These are phyloP conservation scores for Heliconius hewitsoni DNA, from an alignment of 1,140 invertebrate species.

Conservation along the genomic window DNA sequence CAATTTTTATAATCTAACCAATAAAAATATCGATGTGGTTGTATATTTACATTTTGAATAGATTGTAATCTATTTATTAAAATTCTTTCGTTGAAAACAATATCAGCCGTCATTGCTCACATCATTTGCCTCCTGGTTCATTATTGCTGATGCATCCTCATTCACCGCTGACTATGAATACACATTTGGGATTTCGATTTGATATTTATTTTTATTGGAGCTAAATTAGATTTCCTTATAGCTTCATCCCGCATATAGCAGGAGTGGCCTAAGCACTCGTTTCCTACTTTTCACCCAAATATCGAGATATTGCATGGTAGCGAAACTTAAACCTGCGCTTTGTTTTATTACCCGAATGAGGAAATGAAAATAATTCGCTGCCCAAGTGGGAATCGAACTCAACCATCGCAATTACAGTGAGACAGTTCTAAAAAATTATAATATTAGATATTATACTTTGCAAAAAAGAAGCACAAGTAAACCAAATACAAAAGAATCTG, in stretches of 20 bases:
- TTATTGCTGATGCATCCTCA: background rate
- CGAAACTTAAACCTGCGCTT: too few relatives aligned
- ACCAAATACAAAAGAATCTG: background rate
- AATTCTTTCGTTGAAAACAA: conserved; percentile 69
- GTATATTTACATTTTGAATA: conserved; percentile 65
- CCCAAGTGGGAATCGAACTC: background rate
- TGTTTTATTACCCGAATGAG: background rate
- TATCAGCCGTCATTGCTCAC: conserved; percentile 52
- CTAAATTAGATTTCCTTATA: background rate
- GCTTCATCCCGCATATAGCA: background rate
- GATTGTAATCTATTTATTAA: conserved; percentile 59
- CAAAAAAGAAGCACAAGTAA: background rate
- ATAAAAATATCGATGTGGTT: conserved; percentile 81
- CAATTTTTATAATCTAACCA: conserved; percentile 81
- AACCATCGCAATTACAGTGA: background rate
- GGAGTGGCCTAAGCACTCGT: too few relatives aligned
- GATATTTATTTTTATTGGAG: background rate
- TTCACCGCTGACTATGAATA: background rate
- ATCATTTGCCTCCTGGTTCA: conserved; percentile 2
- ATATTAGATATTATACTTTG: background rate
- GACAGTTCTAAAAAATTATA: too few relatives aligned
- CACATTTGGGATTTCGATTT: background rate
- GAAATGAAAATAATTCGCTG: background rate
- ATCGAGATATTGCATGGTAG: too few relatives aligned
- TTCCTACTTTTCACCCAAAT: too few relatives aligned